phyloP scores from a whole-genome alignment of 2,797 vertebrate species.

The Tarsius wallacei region DNA sequence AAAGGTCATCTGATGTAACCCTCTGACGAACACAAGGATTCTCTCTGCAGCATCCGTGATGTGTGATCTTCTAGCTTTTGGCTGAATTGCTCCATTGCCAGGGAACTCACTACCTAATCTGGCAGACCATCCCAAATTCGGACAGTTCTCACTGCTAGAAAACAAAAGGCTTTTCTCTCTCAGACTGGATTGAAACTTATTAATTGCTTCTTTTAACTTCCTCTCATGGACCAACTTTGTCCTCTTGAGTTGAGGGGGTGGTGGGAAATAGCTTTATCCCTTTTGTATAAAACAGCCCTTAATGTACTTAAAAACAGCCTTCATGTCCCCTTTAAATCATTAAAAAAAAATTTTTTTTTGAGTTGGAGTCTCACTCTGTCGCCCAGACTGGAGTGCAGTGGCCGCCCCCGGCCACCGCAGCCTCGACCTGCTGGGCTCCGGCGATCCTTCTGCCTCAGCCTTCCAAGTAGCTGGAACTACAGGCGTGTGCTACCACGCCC shows the following conservation, averaged over 20 bases:
- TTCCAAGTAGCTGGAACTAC: neutral
- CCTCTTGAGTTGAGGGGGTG: neutral
- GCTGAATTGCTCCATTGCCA: neutral
- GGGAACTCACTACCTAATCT: neutral
- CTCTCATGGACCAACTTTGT: neutral
- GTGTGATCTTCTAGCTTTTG: neutral
- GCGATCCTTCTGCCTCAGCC: neutral
- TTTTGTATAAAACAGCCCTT: neutral
- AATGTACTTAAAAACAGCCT: neutral
- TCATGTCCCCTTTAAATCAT: too few relatives aligned
- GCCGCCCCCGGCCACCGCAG: neutral
- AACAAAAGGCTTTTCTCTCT: constrained; percentile 3
- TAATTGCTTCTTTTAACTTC: neutral
- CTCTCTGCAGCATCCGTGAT: neutral
- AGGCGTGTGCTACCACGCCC: neutral
- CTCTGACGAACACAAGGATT: neutral
- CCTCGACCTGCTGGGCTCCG: rapidly evolving
- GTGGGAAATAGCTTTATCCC: neutral
- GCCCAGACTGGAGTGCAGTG: neutral
- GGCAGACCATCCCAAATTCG: neutral
- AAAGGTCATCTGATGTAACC: neutral
- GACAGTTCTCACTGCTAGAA: neutral
- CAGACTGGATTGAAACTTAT: neutral
- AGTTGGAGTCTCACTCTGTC: neutral
- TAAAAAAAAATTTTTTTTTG: too few relatives aligned